Conservation (phyloP, 2,888 invertebrate genomes). For the Zonitis immaculata region DNA sequence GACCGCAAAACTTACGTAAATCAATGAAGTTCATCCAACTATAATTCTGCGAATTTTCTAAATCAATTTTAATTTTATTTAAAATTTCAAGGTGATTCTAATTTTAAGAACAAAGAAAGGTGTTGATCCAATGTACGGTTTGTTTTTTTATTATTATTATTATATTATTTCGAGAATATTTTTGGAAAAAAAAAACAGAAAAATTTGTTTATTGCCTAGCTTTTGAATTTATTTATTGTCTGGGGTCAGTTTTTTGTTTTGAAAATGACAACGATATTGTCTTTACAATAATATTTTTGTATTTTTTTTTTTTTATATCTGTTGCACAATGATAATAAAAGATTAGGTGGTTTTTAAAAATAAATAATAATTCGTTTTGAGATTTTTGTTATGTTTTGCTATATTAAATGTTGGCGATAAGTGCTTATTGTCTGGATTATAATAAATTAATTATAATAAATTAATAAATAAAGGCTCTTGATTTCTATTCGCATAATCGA, state of each 20-base stretch:
- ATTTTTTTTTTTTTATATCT: not conserved
- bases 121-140: constrained; percentile 3
- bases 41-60: not conserved
- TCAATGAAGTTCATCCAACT: not conserved
- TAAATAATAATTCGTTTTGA: too few relatives aligned
- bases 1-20: not conserved
- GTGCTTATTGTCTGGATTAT: too few relatives aligned
- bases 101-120: constrained; percentile 3
- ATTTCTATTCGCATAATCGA: too few relatives aligned
- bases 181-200: not conserved
- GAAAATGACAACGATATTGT: not conserved
- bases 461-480: too few relatives aligned
- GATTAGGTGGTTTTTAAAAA: too few relatives aligned
- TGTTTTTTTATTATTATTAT: too few relatives aligned
- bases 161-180: too few relatives aligned
- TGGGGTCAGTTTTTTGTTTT: constrained; percentile 4
- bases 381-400: too few relatives aligned
- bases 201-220: constrained; percentile 1
- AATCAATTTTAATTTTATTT: not conserved
- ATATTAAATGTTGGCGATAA: too few relatives aligned
- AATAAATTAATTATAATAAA: too few relatives aligned
- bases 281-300: too few relatives aligned
- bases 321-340: constrained; percentile 19
- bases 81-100: constrained; percentile 3
- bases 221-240: constrained; percentile 5